Percentiles rank a stretch among this genome's conserved stretches.
These are phyloP conservation scores for Torymus tubicola DNA, from an alignment of 2,888 invertebrate genomes.

Conservation along the genomic window DNA sequence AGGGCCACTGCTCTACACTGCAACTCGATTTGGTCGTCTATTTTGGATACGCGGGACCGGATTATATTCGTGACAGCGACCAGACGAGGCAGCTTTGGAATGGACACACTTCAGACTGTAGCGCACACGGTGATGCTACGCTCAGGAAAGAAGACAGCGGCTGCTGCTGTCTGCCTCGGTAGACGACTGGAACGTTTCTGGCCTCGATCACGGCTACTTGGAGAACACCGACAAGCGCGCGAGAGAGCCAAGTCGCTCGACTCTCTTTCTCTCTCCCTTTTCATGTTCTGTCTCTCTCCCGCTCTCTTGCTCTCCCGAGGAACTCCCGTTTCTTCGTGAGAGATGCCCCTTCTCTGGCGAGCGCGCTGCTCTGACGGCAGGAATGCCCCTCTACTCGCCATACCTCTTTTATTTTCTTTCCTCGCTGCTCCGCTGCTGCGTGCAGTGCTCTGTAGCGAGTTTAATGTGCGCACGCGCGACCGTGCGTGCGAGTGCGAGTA, in stretches of 20 bases:
- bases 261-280: neutral
- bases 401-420: slow-evolving; percentile 20
- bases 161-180: slow-evolving; percentile 8
- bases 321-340: slow-evolving; percentile 27
- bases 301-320: slow-evolving; percentile 8
- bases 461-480: neutral
- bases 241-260: slow-evolving; percentile 14
- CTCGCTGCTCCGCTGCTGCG: neutral
- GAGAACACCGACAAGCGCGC: neutral
- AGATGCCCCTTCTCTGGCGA: slow-evolving; percentile 34
- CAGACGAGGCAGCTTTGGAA: neutral
- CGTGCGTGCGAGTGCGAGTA: neutral
- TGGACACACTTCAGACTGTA: neutral
- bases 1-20: too few relatives aligned
- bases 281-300: neutral
- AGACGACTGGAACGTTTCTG: slow-evolving; percentile 43
- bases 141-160: neutral
- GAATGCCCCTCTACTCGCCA: slow-evolving; percentile 50
- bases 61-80: slow-evolving; percentile 6
- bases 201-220: slow-evolving; percentile 19
- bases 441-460: too few relatives aligned
- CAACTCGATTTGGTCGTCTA: slow-evolving; percentile 60
- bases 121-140: too few relatives aligned
- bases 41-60: slow-evolving; percentile 59
- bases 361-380: slow-evolving; percentile 21